A percentile compares a stretch with the other conserved stretches of the same genome.
Evolutionary conservation across 2,797 vertebrate species (phyloP).

Genomic region (Malacoctenus gilli): DNA sequence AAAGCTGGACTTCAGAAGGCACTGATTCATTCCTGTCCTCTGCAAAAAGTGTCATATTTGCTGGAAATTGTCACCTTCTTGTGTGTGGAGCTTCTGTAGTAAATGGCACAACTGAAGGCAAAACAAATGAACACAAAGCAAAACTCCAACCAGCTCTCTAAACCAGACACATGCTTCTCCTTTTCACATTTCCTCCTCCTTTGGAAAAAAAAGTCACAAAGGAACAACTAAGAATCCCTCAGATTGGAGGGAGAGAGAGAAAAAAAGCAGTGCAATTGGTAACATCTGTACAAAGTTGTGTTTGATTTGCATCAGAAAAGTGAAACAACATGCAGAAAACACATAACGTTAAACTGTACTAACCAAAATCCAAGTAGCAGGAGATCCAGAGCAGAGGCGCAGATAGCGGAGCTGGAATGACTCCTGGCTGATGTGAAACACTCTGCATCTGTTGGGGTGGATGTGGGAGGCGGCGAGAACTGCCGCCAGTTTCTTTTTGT

Average conservation of each 20-base stretch:
- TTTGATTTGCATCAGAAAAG: slow-evolving; percentile 4
- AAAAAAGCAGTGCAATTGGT: too few relatives aligned
- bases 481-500: slow-evolving; percentile 43
- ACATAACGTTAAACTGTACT: slow-evolving; percentile 31
- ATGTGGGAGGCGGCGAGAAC: slow-evolving; percentile 44
- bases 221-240: too few relatives aligned
- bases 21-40: too few relatives aligned
- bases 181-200: too few relatives aligned
- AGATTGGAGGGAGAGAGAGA: too few relatives aligned
- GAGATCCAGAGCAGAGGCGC: slow-evolving; percentile 28
- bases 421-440: slow-evolving; percentile 48
- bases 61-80: too few relatives aligned
- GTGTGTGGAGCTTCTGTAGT: background rate
- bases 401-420: slow-evolving; percentile 44
- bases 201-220: too few relatives aligned
- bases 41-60: too few relatives aligned
- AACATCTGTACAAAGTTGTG: too few relatives aligned
- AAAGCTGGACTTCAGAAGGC: too few relatives aligned
- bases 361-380: slow-evolving; percentile 45
- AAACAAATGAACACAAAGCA: background rate
- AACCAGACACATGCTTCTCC: too few relatives aligned
- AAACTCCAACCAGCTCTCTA: too few relatives aligned
- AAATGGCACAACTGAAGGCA: background rate
- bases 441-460: slow-evolving; percentile 47
- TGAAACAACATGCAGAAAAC: slow-evolving; percentile 10